Percentiles rank a stretch among this genome's conserved stretches.
Conservation (phyloP, 2,888 invertebrate species). For the Timema podura region DNA sequence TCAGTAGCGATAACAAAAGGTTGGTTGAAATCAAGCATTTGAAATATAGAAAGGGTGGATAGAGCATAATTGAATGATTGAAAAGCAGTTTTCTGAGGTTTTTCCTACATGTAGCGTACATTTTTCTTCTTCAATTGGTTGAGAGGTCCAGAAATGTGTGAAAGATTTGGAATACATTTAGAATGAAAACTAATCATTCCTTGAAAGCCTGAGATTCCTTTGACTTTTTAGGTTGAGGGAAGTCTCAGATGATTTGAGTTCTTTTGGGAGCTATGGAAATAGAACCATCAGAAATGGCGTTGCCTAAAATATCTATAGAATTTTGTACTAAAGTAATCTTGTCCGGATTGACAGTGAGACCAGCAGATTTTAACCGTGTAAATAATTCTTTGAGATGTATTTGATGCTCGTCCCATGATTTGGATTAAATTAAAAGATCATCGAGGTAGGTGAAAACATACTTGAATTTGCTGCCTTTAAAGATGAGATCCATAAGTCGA, state of each 20-base stretch:
- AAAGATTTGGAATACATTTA: background rate
- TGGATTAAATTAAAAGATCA: background rate
- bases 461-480: background rate
- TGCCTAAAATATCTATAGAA: background rate
- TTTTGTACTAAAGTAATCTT: background rate
- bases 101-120: too few species aligned
- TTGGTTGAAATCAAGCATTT: background rate
- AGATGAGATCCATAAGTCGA: background rate
- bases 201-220: background rate
- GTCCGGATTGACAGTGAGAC: background rate
- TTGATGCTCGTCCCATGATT: background rate
- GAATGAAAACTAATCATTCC: background rate
- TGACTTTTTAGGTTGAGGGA: background rate
- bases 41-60: background rate
- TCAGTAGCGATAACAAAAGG: background rate
- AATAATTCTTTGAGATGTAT: background rate
- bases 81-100: background rate
- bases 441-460: background rate
- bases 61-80: background rate
- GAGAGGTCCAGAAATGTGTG: background rate
- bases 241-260: background rate
- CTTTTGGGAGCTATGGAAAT: background rate
- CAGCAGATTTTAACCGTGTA: background rate
- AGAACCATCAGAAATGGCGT: background rate
- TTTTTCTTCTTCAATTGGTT: too few species aligned